These are phyloP conservation scores for Meda fulgida DNA, from an alignment of 2,797 vertebrate genomes.

Conservation along the genomic window DNA sequence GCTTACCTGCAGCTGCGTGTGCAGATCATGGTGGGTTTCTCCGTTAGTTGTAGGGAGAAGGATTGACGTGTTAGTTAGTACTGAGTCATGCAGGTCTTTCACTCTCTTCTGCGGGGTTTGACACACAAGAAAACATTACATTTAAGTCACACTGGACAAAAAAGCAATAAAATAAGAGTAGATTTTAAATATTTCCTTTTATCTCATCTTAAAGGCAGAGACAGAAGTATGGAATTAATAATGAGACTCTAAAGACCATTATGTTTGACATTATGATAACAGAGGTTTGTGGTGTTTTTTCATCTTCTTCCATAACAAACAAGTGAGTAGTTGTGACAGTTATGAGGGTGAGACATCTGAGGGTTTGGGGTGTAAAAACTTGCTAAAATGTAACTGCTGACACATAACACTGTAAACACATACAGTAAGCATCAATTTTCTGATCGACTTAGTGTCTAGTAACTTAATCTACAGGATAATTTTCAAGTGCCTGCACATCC, in stretches of 20 bases:
- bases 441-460: neutral
- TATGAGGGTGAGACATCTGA: slow-evolving; percentile 9
- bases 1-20: slow-evolving; percentile 83
- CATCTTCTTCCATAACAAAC: neutral
- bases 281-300: neutral
- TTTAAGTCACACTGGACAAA: slow-evolving; percentile 16
- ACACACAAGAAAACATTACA: slow-evolving; percentile 51
- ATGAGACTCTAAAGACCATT: neutral
- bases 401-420: neutral
- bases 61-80: slow-evolving; percentile 79
- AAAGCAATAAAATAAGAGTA: neutral
- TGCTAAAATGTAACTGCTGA: slow-evolving; percentile 18
- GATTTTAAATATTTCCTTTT: neutral
- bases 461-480: neutral
- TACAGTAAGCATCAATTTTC: neutral
- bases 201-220: neutral
- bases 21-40: slow-evolving; percentile 54
- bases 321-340: slow-evolving; percentile 11
- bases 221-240: neutral
- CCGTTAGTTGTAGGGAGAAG: slow-evolving; percentile 73
- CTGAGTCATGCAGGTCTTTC: slow-evolving; percentile 81
- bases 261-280: neutral
- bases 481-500: neutral
- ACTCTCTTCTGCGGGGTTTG: slow-evolving; percentile 79
- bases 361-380: slow-evolving; percentile 12